Base-by-base conservation (phyloP, 2,797 vertebrate species). In the Diplodus sargus region DNA sequence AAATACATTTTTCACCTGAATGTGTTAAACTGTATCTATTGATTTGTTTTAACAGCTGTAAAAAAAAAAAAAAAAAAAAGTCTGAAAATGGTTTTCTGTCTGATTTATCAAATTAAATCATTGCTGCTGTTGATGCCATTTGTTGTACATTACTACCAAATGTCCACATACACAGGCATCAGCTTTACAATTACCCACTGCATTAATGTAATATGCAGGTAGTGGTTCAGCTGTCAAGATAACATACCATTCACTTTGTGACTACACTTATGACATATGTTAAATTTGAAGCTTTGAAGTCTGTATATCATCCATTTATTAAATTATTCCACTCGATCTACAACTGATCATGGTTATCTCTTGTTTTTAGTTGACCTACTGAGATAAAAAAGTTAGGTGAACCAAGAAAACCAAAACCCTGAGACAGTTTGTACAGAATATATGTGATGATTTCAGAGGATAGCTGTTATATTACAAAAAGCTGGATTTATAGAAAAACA, bases 271-370 rank as follows among this genome's bases (percentile, higher is more conserved):
- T 20, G 17, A 72, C 4, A 45, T 15, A n/a, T 34, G 4, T 13
- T 22, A 18, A 30, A 28, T 53, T 13, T 30, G n/a, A 39, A 49
- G 4, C 4, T 28, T 30, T 30, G 17, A 18, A 25, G 10, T 59
- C 5, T 78, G 60, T 66, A 22, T 63, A 59, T 59, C 30, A 10
- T 65, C n/a, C n/a, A 52, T n/a, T 57, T 18, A 70, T 58, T 89
- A 70, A 85, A 79, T 67, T 52, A 76, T 75, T 76, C 25, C 6
- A 10, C 28, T 45, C 5, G 63, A 9, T 10, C 20, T 30, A 30
- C 4, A 62, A 15, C 7, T 42, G 23, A 9, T 20, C 0, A 4
- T 53, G 17, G 0, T 62, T 54, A 1, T 18, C 9, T 39, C 39
- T 39, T 25, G 1, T 45, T 9, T 43, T 56, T 4, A 43, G 7